Evolutionary conservation across 2,888 invertebrate genomes (phyloP).

Genomic region (Stenchaetothrips biformis): DNA sequence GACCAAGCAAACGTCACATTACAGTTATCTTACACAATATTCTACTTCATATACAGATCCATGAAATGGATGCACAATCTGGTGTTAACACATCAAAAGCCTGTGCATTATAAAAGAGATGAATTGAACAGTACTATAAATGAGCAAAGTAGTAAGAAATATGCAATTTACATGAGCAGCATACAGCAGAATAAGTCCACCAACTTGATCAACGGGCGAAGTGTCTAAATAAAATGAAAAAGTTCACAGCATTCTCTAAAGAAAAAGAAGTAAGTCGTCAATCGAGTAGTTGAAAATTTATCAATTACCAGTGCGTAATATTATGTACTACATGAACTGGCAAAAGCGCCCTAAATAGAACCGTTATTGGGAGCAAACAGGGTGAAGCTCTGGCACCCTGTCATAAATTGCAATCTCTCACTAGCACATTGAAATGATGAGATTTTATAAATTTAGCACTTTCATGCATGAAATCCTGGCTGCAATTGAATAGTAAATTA

Average conservation of each 20-base stretch:
- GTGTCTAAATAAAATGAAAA: neutral
- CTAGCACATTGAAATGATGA: neutral
- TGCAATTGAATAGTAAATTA: neutral
- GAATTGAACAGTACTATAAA: neutral
- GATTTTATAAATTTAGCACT: neutral
- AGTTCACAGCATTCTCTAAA: neutral
- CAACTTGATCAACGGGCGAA: neutral
- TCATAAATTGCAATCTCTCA: neutral
- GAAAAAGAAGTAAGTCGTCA: slow-evolving; percentile 16
- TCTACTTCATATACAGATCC: neutral
- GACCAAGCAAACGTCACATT: neutral
- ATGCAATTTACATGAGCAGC: slow-evolving; percentile 16
- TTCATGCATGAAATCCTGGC: neutral
- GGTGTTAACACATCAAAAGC: neutral
- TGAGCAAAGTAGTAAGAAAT: neutral
- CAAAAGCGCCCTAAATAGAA: too few relatives aligned
- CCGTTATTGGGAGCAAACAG: neutral
- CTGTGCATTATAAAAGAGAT: neutral
- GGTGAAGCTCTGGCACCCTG: neutral
- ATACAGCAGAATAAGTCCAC: slow-evolving; percentile 24
- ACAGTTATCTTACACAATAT: neutral
- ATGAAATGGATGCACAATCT: neutral
- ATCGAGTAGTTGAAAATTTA: neutral
- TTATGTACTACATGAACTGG: too few relatives aligned
- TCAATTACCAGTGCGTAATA: too few relatives aligned